A percentile compares a stretch with the other conserved stretches of the same genome.
These are phyloP conservation scores for Sparidentex hasta DNA, from an alignment of 2,797 vertebrate genomes.

Conservation along the genomic window DNA sequence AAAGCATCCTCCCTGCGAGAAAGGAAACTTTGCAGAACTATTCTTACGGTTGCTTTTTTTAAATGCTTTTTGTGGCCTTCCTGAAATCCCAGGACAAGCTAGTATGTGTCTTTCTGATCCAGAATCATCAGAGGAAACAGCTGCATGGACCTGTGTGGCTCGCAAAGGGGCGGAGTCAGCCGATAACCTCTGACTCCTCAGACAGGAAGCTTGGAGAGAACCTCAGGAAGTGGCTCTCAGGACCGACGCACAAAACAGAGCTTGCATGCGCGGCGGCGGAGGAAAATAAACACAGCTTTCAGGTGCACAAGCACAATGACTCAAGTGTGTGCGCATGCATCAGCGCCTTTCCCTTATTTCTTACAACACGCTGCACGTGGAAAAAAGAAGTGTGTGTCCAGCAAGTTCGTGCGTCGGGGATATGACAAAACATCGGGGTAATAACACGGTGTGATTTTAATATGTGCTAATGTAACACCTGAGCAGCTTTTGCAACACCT, in stretches of 20 bases:
- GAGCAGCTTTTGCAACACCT: slow-evolving; percentile 58
- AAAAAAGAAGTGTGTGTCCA: slow-evolving; percentile 1
- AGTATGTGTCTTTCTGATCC: slow-evolving; percentile 48
- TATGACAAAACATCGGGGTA: slow-evolving; percentile 30
- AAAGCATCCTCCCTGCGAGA: slow-evolving; percentile 25
- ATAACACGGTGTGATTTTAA: slow-evolving; percentile 50
- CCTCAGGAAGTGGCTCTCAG: slow-evolving; percentile 80
- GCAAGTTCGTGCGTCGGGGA: slow-evolving; percentile 22
- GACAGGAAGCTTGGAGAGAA: slow-evolving; percentile 79
- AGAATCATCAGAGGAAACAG: slow-evolving; percentile 83
- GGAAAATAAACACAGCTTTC: slow-evolving; percentile 73
- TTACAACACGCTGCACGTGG: slow-evolving; percentile 4
- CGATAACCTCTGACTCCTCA: slow-evolving; percentile 82
- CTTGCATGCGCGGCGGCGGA: slow-evolving; percentile 35
- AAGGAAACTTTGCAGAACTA: slow-evolving; percentile 32
- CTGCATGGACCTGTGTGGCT: slow-evolving; percentile 71
- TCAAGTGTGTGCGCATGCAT: slow-evolving; percentile 32
- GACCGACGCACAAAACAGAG: slow-evolving; percentile 64
- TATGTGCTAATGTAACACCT: slow-evolving; percentile 61
- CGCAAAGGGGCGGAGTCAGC: slow-evolving; percentile 42
- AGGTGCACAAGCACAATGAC: slow-evolving; percentile 72
- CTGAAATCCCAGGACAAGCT: slow-evolving; percentile 52
- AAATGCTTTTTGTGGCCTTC: slow-evolving; percentile 34
- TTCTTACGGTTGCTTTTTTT: slow-evolving; percentile 20
- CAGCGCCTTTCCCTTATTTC: slow-evolving; percentile 25